phyloP scores from a whole-genome alignment of 2,888 invertebrate genomes.

The Paralinhomoeus sp. region DNA sequence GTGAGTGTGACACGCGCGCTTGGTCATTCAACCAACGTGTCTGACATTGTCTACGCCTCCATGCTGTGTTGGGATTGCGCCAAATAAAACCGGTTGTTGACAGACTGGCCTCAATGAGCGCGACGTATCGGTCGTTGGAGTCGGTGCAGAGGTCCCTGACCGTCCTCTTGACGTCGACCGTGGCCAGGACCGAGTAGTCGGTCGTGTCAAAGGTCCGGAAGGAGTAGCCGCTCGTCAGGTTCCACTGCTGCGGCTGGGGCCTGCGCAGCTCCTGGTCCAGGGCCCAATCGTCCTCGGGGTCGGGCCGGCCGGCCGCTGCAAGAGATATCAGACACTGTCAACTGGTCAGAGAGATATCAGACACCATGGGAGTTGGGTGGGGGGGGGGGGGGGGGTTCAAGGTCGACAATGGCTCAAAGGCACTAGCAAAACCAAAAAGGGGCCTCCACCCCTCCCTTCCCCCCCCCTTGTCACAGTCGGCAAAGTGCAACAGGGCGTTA shows the following conservation, averaged over 20 bases:
- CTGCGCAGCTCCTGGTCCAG: background rate
- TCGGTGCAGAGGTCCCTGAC: conserved; percentile 60
- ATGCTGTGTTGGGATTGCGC: too few species aligned
- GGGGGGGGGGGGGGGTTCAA: too few species aligned
- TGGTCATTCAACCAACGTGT: background rate
- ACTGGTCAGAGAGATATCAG: background rate
- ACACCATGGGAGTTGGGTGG: too few species aligned
- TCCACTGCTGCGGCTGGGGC: background rate
- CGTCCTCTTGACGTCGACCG: conserved; percentile 69
- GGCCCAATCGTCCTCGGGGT: background rate
- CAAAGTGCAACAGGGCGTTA: background rate
- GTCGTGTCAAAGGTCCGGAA: conserved; percentile 80
- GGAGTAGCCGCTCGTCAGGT: conserved; percentile 2
- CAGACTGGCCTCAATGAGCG: conserved; percentile 2
- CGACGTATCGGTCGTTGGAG: background rate
- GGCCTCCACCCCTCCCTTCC: too few species aligned
- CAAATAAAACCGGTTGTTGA: too few species aligned
- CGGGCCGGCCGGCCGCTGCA: background rate
- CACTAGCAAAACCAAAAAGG: background rate
- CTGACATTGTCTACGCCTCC: too few species aligned
- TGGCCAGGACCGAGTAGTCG: conserved; percentile 57
- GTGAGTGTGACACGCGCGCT: background rate
- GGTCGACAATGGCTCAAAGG: background rate
- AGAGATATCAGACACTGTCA: background rate
- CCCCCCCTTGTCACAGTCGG: too few species aligned